Base-by-base conservation (phyloP, 2,888 invertebrate species). In the Lithophane semibrunnea region DNA sequence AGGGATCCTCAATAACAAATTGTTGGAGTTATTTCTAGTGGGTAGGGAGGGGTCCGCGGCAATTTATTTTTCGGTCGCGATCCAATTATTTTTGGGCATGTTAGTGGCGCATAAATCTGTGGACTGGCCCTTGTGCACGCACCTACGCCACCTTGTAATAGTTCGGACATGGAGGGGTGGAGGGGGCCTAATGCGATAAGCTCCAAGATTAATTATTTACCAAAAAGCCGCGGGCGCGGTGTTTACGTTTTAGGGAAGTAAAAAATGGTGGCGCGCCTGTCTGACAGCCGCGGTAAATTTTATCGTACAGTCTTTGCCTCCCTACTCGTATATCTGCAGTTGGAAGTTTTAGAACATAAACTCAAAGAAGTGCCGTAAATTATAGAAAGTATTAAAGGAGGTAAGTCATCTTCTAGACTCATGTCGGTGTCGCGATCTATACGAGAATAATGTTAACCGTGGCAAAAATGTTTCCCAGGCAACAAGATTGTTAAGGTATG, bases 21-120 rank as follows among this genome's bases (percentile, higher is more conserved):
- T 92, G 92, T 92, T 91, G 86, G 90, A 92, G 92, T 92, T 92
- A 91, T 91, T 92, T 91, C 92, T 91, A 92, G 93, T 86, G 90
- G 90, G 75, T 60, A 71, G 88, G 89, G 86, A 86, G 85, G 89
- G 88, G 88, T 87, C 89, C 85, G 89, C 89, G 89, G 92, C 94
- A 93, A 95, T 95, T 95, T 96, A 96, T 96, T 95, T 95, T 95
- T 94, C 95, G 95, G 93, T 94, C 92, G 93, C 92, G 90, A 93
- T 94, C 95, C 96, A 96, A 96, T 96, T 96, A 96, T 96, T 96
- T 96, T 94, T 92, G 94, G 95, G 94, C 94, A 93, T 92, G 95
- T 93, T 95, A 94, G 93, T 93, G 92, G 90, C 89, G 92, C 93
- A 95, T 94, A 94, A 95, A 95, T 95, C 95, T 94, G 93, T 91